Base-by-base conservation (phyloP, 2,113 vertebrate species). In the Corynorhinus townsendii region DNA sequence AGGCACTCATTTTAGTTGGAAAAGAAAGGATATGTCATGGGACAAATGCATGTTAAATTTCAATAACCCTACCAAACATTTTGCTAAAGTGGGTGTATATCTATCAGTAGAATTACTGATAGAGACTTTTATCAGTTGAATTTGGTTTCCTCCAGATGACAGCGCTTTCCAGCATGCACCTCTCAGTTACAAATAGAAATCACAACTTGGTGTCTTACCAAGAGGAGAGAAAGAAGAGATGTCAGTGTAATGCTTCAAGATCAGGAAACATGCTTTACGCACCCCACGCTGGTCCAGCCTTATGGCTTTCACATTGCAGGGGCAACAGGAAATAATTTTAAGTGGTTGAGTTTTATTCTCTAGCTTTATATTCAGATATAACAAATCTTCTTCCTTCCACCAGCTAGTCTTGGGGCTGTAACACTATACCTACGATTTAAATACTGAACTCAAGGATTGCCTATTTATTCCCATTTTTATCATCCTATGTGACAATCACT, bases 291-390 rank as follows among this genome's bases (percentile, higher is more conserved):
- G 35, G 38, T 24, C 16, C 28, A 47, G 38, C 30, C 71, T 2
- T 15, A 35, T 17, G 24, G 16, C 11, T 2, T 1, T 62, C 38
- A 35, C 2, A 22, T 7, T 15, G 64, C 9, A 16, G 10, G 3
- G 2, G 19, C 40, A 35, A 62, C 22, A 47, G 49, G 79, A 82
- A 72, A 38, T 47, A 62, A 71, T 80, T 56, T 30, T 26, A 33
- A 82, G 19, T 59, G 30, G 66, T 28, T 20, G 47, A 82, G 17
- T 47, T 72, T 47, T 72, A 43, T 30, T 33, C 28, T 40, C 16
- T 35, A 11, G 30, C 38, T 91, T 91, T 72, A 72, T 33, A 35
- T 47, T 11, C 7, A 28, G 49, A 71, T 71, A 71, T 49, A 56
- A 33, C 35, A 43, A 71, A 15, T 35, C 38, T 1, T 80, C 28